Evolutionary conservation across 2,888 invertebrate genomes (phyloP).

Genomic region (Sipha maydis): DNA sequence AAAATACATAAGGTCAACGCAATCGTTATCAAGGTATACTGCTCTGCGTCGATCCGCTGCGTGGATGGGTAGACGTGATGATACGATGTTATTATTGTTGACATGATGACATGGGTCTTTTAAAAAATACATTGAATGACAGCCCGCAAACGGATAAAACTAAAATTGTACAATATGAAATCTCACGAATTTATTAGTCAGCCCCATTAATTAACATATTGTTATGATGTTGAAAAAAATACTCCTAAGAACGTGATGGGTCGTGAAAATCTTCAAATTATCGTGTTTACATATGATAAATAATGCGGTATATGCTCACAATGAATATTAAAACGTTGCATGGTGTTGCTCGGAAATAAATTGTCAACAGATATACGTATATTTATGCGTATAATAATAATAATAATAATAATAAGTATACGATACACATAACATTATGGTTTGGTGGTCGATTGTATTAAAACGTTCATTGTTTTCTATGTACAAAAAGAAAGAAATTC

Average conservation of each 20-base stretch:
- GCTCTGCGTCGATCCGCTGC: neutral
- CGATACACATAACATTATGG: neutral
- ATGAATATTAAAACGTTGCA: conserved; percentile 28
- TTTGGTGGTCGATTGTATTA: neutral
- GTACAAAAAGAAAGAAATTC: neutral
- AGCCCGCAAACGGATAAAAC: neutral
- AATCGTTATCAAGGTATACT: conserved; percentile 56
- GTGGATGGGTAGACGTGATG: neutral
- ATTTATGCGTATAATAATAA: too few species aligned
- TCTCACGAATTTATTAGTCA: neutral
- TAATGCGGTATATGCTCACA: neutral
- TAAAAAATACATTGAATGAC: neutral
- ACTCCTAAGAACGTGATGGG: conserved; percentile 15
- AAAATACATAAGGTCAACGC: conserved; percentile 33
- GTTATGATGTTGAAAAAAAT: neutral
- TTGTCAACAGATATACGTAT: neutral
- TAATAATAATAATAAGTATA: too few species aligned
- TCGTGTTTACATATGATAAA: neutral
- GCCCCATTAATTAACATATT: neutral
- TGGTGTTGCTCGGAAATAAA: conserved; percentile 2
- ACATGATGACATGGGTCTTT: neutral
- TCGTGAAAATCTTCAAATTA: conserved; percentile 34
- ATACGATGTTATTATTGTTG: neutral
- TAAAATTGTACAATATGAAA: neutral
- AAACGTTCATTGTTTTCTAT: neutral